Conservation (phyloP, 1,140 invertebrate genomes). For the Diorhabda elongata region DNA sequence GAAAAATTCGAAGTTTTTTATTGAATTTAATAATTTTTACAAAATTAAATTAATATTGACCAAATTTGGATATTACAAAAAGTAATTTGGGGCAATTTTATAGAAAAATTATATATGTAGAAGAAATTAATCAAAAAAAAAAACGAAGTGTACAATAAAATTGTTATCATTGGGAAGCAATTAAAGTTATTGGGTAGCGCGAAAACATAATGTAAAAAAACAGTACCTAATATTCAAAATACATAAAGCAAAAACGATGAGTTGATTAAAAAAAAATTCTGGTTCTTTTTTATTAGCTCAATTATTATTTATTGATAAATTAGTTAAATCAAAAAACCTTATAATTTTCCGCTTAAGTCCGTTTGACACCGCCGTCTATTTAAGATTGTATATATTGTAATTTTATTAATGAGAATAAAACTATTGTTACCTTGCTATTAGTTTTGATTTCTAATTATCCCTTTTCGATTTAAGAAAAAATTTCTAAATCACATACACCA, state of each 20-base stretch:
- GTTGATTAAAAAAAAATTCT: background rate
- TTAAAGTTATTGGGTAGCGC: too few species aligned
- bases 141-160: too few species aligned
- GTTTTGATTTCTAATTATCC: background rate
- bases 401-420: constrained; percentile 16
- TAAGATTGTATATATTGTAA: constrained; percentile 17
- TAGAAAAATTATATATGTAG: too few species aligned
- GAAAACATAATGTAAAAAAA: too few species aligned
- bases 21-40: too few species aligned
- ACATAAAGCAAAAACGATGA: background rate
- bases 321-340: background rate
- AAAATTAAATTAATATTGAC: too few species aligned
- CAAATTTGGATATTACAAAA: too few species aligned
- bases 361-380: background rate
- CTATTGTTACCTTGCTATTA: constrained; percentile 10
- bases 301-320: background rate
- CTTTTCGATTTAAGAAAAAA: background rate
- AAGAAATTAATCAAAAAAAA: too few species aligned
- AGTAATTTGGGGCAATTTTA: too few species aligned
- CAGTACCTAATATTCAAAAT: background rate
- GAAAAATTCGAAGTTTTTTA: too few species aligned
- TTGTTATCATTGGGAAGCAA: too few species aligned
- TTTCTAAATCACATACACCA: background rate
- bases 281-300: background rate
- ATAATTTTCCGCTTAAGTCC: background rate